These are phyloP conservation scores for Paracentrotus lividus DNA, from an alignment of 53 echinoderm and acorn worm species.

Conservation along the genomic window DNA sequence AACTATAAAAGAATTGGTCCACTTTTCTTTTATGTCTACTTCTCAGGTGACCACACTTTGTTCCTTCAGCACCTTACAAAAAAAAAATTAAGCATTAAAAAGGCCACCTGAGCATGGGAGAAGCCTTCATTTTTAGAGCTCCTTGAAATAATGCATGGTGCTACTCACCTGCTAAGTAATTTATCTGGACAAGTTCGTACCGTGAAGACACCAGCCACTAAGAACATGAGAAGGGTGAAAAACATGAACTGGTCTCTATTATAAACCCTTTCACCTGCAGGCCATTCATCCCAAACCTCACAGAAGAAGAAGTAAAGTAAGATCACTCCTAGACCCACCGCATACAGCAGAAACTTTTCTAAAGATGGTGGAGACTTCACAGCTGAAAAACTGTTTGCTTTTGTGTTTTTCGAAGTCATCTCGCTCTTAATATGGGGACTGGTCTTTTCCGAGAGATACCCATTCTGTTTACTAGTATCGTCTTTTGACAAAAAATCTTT, in stretches of 20 bases:
- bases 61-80: no score
- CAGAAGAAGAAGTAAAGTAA: slow-evolving; percentile 84
- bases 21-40: no score
- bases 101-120: no score
- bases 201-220: slow-evolving; percentile 80
- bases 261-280: slow-evolving; percentile 74
- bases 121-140: no score
- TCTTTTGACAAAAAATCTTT: background rate
- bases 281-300: slow-evolving; percentile 78
- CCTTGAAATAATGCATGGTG: background rate
- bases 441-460: background rate
- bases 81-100: no score
- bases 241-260: slow-evolving; percentile 82
- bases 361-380: slow-evolving; percentile 82
- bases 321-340: slow-evolving; percentile 76
- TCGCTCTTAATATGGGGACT: background rate
- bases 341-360: slow-evolving; percentile 79
- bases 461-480: background rate
- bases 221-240: slow-evolving; percentile 77
- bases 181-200: slow-evolving; percentile 79
- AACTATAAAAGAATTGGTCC: no score
- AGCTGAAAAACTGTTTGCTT: slow-evolving; percentile 61
- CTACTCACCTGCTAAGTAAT: slow-evolving; percentile 82
- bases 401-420: background rate
- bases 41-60: no score